phyloP scores from a whole-genome alignment of 2,888 invertebrate genomes.

The Chloromyia formosa region DNA sequence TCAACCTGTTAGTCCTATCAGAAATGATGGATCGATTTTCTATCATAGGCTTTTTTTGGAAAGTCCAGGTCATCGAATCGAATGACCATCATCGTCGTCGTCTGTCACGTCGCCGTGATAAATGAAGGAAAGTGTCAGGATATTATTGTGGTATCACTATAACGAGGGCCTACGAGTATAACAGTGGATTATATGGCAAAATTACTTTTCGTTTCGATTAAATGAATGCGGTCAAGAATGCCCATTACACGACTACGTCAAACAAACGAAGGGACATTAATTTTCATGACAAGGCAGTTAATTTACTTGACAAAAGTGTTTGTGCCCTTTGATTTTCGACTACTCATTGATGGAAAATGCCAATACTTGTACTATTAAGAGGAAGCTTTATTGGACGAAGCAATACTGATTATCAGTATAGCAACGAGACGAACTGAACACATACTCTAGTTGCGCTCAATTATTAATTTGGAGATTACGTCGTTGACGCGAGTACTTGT shows the following conservation, averaged over 20 bases:
- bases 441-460: too few relatives aligned
- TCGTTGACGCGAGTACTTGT: too few relatives aligned
- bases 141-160: not conserved
- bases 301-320: not conserved
- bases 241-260: not conserved
- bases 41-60: not conserved
- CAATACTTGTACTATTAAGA: too few relatives aligned
- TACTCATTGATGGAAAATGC: too few relatives aligned
- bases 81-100: not conserved
- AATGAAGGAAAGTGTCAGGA: not conserved
- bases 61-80: not conserved
- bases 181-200: not conserved
- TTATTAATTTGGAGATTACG: too few relatives aligned
- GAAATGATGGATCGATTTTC: not conserved
- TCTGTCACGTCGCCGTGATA: not conserved
- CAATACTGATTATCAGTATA: too few relatives aligned
- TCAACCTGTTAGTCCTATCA: not conserved
- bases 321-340: too few relatives aligned
- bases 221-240: constrained; percentile 1
- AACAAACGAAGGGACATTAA: not conserved
- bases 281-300: constrained; percentile 10
- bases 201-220: constrained; percentile 5
- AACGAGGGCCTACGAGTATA: not conserved
- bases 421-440: too few relatives aligned
- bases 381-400: too few relatives aligned